A percentile compares a stretch with the other conserved stretches of the same genome.
These are phyloP conservation scores for Ceyx margarethae DNA, from an alignment of 2,113 vertebrate genomes.

Conservation along the genomic window DNA sequence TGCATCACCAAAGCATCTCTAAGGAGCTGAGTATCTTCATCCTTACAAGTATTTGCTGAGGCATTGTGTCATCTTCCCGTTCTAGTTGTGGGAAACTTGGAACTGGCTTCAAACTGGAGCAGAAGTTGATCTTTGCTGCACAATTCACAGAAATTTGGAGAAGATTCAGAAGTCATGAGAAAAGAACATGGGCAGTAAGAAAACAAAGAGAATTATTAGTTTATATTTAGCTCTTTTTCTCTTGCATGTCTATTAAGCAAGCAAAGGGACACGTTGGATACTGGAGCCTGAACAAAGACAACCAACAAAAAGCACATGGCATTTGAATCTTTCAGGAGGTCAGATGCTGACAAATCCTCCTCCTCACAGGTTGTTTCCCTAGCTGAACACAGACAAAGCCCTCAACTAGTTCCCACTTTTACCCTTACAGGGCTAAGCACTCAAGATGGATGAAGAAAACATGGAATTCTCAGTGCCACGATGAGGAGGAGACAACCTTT, in stretches of 20 bases:
- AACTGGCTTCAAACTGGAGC: background rate
- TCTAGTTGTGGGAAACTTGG: background rate
- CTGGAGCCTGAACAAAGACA: background rate
- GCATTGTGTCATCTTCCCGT: background rate
- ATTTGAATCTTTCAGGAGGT: background rate
- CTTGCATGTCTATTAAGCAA: background rate
- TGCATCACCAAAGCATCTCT: background rate
- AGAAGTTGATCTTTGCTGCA: background rate
- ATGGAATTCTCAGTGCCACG: background rate
- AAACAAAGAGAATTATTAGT: background rate
- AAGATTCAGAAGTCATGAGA: background rate
- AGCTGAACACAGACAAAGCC: background rate
- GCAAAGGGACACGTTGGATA: background rate
- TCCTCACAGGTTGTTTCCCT: background rate
- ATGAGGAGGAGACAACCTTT: background rate
- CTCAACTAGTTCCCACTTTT: background rate
- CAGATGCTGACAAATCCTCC: background rate
- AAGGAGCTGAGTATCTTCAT: background rate
- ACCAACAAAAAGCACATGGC: background rate
- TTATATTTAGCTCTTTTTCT: background rate
- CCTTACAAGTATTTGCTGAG: background rate
- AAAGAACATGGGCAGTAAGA: background rate
- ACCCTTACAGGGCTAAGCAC: background rate
- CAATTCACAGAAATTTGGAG: background rate
- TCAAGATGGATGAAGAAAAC: background rate